Base-by-base conservation (phyloP, 1,140 invertebrate genomes). In the Cardiocondyla obscurior region DNA sequence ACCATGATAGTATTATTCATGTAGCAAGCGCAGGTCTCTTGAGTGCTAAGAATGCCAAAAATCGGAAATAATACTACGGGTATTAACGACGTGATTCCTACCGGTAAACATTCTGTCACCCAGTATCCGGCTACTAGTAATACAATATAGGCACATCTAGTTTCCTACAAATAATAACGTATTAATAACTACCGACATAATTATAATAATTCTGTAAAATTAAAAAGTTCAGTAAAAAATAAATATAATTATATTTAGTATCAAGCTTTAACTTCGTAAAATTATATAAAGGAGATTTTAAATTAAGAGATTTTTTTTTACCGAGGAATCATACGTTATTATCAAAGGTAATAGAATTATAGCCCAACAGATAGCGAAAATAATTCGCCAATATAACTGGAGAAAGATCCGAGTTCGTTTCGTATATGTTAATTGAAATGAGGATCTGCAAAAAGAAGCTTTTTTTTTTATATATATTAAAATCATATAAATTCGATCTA, bases 1-100 rank as follows among this genome's bases (percentile, higher is more conserved):
- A 98, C 96, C 95, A 98, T 97, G 89, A 97, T 97, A 0, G 97
- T 97, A 86, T 98, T 97, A 94, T 97, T 97, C 93, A 98, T 96
- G 88, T 98, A 98, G 36, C 96, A 95, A 3, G 94, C 93, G 76
- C 96, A 96, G 0, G 96, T 96, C 57, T 95, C 92, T 69, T 95
- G 94, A 0, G 96, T 96, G 83, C 90, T 94, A 83, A 96, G 90
- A 28, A 98, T 95, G 2, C 97, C 97, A 93, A 98, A 95, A 0
- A 96, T 87, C 0, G 98, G 98, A 91, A 98, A 98, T 0, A 98
- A 92, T 0, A 98, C 96, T 73, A 98, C 95, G 0, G 98, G 98
- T 36, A 98, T 92, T 87, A 98, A 95, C 0, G 97, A 96, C 0
- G 97, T 98, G 0, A 98, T 95, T 0, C 97, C 96, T 12, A 98